These are phyloP conservation scores for Perizoma affinitatum DNA, from an alignment of 2,888 invertebrate species.

Conservation along the genomic window DNA sequence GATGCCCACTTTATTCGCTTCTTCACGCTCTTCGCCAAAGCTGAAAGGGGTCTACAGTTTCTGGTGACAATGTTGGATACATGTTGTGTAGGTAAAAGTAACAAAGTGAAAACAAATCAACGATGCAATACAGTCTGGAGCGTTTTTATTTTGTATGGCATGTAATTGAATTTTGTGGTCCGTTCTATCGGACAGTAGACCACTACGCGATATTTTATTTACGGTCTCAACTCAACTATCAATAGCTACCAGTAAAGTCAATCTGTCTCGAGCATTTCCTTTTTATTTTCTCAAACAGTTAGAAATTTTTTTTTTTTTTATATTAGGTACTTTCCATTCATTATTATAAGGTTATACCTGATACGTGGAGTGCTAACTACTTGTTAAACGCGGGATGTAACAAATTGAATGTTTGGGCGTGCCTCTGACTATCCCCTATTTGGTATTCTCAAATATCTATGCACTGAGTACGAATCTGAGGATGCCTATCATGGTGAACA, in stretches of 20 bases:
- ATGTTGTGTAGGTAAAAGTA: slow-evolving; percentile 54
- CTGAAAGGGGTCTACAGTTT: slow-evolving; percentile 44
- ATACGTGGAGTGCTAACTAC: too few relatives aligned
- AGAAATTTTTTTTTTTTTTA: neutral
- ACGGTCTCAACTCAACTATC: neutral
- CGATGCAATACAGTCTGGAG: slow-evolving; percentile 64
- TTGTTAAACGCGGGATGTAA: too few relatives aligned
- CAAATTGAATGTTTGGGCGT: too few relatives aligned
- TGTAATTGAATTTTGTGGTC: slow-evolving; percentile 80
- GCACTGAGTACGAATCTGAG: too few relatives aligned
- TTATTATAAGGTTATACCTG: too few relatives aligned
- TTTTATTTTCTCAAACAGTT: neutral
- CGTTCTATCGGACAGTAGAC: slow-evolving; percentile 59
- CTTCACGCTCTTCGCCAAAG: slow-evolving; percentile 20
- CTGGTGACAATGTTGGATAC: slow-evolving; percentile 53
- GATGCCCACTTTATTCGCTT: slow-evolving; percentile 35
- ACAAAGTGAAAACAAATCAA: slow-evolving; percentile 76
- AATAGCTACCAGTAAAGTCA: neutral
- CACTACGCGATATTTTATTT: slow-evolving; percentile 15
- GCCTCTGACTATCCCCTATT: too few relatives aligned
- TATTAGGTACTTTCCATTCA: too few relatives aligned
- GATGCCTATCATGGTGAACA: too few relatives aligned
- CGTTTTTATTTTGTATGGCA: slow-evolving; percentile 78
- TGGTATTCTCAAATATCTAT: too few relatives aligned
- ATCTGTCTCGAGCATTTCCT: neutral